Conservation (phyloP, 2,113 vertebrate genomes). For the Trichomycterus rosablanca region DNA sequence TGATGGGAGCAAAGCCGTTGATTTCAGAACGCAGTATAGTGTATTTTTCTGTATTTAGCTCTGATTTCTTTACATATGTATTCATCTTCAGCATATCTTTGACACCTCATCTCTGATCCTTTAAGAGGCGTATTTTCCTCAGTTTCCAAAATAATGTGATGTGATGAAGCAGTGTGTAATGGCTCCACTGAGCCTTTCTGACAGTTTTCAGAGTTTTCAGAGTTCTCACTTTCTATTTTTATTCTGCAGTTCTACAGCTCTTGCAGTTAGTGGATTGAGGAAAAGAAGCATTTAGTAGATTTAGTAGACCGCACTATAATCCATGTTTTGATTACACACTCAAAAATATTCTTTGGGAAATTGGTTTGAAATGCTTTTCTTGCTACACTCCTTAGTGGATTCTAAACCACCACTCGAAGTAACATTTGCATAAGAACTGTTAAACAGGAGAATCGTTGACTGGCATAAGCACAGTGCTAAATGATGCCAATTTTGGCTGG, state of each 20-base stretch:
- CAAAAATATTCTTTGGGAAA: no score
- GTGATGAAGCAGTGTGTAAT: not conserved
- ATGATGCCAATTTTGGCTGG: no score
- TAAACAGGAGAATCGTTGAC: no score
- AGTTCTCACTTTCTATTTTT: not conserved
- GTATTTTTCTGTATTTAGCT: not conserved
- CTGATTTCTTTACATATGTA: not conserved
- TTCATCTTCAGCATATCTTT: constrained; percentile 1
- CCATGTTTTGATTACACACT: constrained; percentile 19
- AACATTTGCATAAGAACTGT: no score
- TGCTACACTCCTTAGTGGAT: no score
- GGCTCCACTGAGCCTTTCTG: not conserved
- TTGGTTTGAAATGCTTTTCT: no score
- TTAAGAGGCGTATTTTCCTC: not conserved
- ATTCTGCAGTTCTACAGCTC: not conserved
- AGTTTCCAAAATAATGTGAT: not conserved
- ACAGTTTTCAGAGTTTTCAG: not conserved
- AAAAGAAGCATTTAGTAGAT: constrained; percentile 17
- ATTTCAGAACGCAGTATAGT: no score
- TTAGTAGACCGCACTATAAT: constrained; percentile 15
- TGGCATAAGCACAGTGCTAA: no score
- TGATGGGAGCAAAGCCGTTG: no score
- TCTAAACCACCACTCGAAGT: no score
- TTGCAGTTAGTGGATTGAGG: constrained; percentile 3
- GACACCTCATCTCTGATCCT: not conserved